These are phyloP conservation scores for Acipenser oxyrinchus DNA, from an alignment of 2,797 vertebrate genomes.

Conservation along the genomic window DNA sequence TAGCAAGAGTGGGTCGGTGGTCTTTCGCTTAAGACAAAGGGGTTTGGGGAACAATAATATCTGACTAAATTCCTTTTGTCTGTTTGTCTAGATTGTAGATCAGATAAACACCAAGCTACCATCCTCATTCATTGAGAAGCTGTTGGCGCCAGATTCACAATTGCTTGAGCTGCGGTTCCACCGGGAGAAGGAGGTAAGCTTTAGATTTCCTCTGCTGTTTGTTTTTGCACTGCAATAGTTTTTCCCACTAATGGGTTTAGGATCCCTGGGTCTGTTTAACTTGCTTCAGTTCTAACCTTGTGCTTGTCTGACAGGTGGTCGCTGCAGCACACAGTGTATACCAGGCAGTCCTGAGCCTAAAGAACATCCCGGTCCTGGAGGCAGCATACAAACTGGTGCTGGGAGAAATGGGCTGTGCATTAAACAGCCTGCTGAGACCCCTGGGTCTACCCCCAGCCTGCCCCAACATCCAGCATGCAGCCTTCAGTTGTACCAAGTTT, in stretches of 20 bases:
- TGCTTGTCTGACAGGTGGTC: slow-evolving; percentile 66
- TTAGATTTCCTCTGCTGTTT: too few species aligned
- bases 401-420: slow-evolving; percentile 89
- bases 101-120: slow-evolving; percentile 95
- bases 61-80: too few species aligned
- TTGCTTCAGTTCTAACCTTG: not conserved
- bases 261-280: not conserved
- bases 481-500: slow-evolving; percentile 68
- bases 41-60: too few species aligned
- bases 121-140: slow-evolving; percentile 85
- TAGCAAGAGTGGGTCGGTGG: too few species aligned
- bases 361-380: slow-evolving; percentile 95
- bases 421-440: slow-evolving; percentile 69
- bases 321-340: slow-evolving; percentile 82
- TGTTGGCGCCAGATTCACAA: slow-evolving; percentile 85
- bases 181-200: slow-evolving; percentile 81
- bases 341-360: slow-evolving; percentile 86
- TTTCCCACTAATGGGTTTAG: too few species aligned
- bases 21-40: too few species aligned
- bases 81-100: slow-evolving; percentile 77
- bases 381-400: slow-evolving; percentile 93
- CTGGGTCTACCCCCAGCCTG: slow-evolving; percentile 63
- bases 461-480: slow-evolving; percentile 78
- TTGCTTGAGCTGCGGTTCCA: slow-evolving; percentile 87
- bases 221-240: too few species aligned